These are phyloP conservation scores for Sebastiscus albofasciatus DNA, from an alignment of 2,797 vertebrate genomes.

Conservation along the genomic window DNA sequence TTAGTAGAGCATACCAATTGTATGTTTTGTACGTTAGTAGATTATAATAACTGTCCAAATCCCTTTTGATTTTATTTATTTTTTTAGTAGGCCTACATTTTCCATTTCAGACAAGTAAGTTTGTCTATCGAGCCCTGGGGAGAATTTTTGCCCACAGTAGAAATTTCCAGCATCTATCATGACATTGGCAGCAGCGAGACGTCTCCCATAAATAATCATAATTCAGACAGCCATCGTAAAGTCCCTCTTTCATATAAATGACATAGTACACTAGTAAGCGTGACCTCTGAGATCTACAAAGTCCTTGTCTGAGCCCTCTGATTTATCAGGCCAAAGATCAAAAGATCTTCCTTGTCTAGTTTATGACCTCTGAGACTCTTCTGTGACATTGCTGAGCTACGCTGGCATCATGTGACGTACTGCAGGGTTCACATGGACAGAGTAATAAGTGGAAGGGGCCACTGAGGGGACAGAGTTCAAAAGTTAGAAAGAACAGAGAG, in stretches of 20 bases:
- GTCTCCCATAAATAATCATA: neutral
- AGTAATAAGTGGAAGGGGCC: neutral
- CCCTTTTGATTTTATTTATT: neutral
- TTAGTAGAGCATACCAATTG: no score
- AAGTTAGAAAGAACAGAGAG: slow-evolving; percentile 12
- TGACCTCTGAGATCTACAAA: neutral
- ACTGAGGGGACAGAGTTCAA: slow-evolving; percentile 33
- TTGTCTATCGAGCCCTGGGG: fast-evolving
- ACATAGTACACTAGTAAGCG: neutral
- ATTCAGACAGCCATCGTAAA: neutral
- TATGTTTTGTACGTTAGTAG: neutral
- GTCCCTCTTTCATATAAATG: neutral
- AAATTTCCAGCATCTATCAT: neutral
- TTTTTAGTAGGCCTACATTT: no score
- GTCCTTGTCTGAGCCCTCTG: slow-evolving; percentile 8
- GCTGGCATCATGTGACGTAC: slow-evolving; percentile 9
- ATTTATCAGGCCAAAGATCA: slow-evolving; percentile 19
- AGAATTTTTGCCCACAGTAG: neutral
- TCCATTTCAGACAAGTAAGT: no score
- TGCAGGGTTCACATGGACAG: slow-evolving; percentile 18
- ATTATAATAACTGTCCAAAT: no score
- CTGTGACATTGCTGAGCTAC: neutral
- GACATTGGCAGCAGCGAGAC: neutral
- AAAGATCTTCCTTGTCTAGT: neutral
- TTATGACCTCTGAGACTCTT: slow-evolving; percentile 3